Base-by-base conservation (phyloP, 1,140 invertebrate genomes). In the Anoplolepis gracilipes region DNA sequence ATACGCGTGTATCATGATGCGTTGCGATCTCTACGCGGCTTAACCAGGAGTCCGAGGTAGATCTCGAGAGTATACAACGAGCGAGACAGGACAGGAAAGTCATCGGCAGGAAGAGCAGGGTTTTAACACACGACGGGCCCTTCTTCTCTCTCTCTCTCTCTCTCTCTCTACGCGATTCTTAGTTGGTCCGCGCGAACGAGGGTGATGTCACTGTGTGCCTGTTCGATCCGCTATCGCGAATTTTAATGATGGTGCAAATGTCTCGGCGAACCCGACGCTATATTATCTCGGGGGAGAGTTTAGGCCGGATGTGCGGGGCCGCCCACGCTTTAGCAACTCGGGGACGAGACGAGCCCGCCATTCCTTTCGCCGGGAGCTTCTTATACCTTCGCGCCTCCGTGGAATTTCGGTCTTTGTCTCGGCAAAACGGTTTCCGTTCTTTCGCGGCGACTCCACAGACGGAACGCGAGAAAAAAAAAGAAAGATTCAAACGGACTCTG, bases 181-280 rank as follows among this genome's bases (percentile, higher is more conserved):
- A 94, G 94, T 92, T 93, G 90, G 93, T 92, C 92, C 91, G 92
- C 92, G 93, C 91, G 93, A 94, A 93, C 92, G 92, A 92, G 93
- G 93, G 92, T 94, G 93, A 94, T 94, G 94, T 94, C 94, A 94
- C 91, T 90, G 91, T 91, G 91, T 91, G 91, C 92, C 93, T 95
- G 94, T 94, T 95, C 93, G 94, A 95, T 95, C 92, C 92, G 92
- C 93, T 95, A 95, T 95, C 94, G 94, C 94, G 94, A 95, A 95
- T 95, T 95, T 95, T 95, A 95, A 95, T 95, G 94, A 95, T 92
- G 94, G 92, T 95, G 94, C 94, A 95, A 95, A 95, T 95, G 94
- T 94, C 93, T 91, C 91, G 4, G 79, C 90, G 91, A 92, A 93
- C 93, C 46, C 91, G 92, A 92, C 93, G 92, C 92, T 95, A 94